Evolutionary conservation across 2,797 vertebrate species (phyloP).

Genomic region (Hybognathus amarus): DNA sequence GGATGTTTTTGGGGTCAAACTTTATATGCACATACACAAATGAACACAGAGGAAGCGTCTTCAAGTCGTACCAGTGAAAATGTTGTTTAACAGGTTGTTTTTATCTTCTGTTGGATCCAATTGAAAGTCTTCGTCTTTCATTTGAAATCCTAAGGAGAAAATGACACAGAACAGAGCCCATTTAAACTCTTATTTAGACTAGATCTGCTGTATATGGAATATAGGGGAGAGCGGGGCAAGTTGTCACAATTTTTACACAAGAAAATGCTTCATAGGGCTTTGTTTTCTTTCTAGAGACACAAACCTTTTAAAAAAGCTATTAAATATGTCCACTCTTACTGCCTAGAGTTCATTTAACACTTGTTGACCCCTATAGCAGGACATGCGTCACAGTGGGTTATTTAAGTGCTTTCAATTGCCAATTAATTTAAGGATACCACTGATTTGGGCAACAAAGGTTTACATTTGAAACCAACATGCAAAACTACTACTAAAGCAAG

Average conservation of each 20-base stretch:
- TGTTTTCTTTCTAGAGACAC: neutral
- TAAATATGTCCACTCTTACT: neutral
- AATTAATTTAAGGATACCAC: neutral
- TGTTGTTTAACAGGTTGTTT: conserved; percentile 83
- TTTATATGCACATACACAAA: neutral
- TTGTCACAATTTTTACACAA: neutral
- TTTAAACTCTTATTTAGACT: neutral
- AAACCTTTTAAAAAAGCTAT: neutral
- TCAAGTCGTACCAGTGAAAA: conserved; percentile 79
- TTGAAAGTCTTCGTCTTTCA: conserved; percentile 85
- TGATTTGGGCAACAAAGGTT: neutral
- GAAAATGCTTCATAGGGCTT: neutral
- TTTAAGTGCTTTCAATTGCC: neutral
- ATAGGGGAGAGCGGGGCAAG: neutral
- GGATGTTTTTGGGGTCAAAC: neutral
- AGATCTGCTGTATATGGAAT: neutral
- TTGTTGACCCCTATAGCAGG: too few species aligned
- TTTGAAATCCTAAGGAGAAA: conserved; percentile 77
- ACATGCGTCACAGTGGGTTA: neutral
- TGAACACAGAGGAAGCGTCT: conserved; percentile 55
- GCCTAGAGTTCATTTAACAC: neutral
- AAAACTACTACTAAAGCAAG: neutral
- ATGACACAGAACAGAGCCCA: neutral
- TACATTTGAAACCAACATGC: neutral
- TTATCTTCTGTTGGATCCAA: conserved; percentile 84